Conservation (phyloP, 2,797 vertebrate species). For the Amphiprion clarkii region DNA sequence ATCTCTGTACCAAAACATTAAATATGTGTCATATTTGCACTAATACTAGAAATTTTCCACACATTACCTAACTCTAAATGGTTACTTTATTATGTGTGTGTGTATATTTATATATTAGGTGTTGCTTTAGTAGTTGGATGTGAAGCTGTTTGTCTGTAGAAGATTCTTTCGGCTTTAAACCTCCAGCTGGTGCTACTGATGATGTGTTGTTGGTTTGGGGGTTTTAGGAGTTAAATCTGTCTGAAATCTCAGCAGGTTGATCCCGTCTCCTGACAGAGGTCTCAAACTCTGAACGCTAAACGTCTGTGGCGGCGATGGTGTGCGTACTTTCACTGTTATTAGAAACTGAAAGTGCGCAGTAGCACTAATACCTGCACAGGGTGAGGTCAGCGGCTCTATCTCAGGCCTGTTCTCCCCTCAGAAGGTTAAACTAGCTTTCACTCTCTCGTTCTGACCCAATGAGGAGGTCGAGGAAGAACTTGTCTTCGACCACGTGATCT, state of each 20-base stretch:
- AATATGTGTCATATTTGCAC: too few relatives aligned
- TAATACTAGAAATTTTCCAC: too few relatives aligned
- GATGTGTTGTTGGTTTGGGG: slow-evolving; percentile 3
- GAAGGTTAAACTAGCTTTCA: slow-evolving; percentile 33
- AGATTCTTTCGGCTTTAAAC: not conserved
- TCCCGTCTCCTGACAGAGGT: slow-evolving; percentile 3
- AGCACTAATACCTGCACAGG: slow-evolving; percentile 32
- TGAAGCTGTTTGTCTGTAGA: too few relatives aligned
- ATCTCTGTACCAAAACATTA: too few relatives aligned
- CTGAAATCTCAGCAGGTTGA: slow-evolving; percentile 11
- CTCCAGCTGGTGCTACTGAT: not conserved
- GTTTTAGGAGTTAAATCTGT: slow-evolving; percentile 10
- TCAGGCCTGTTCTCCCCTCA: slow-evolving; percentile 37
- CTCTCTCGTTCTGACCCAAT: slow-evolving; percentile 32
- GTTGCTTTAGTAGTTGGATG: too few relatives aligned
- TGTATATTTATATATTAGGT: not conserved
- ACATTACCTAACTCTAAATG: too few relatives aligned
- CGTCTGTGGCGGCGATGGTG: not conserved
- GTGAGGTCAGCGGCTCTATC: slow-evolving; percentile 42
- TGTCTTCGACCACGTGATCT: slow-evolving; percentile 37
- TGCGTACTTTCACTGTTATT: not conserved
- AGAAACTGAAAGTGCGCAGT: slow-evolving; percentile 28
- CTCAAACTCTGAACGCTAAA: not conserved
- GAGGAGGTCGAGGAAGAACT: slow-evolving; percentile 18
- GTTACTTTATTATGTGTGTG: not conserved